Base-by-base conservation (phyloP, 2,888 invertebrate genomes). In the Erannis defoliaria region DNA sequence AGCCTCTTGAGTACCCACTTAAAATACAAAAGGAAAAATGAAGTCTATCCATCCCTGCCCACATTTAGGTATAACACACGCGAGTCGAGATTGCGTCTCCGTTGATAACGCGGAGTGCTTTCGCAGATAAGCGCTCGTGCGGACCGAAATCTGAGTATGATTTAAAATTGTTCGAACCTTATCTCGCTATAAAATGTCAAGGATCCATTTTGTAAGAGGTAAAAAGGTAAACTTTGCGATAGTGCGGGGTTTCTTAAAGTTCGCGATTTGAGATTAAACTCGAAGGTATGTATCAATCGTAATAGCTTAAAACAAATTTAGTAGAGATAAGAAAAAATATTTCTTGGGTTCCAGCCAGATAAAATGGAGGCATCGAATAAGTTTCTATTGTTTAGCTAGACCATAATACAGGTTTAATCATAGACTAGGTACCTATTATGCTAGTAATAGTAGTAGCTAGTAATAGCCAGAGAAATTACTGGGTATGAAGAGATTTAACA, bases 131-230 rank as follows among this genome's bases (percentile, higher is more conserved):
- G 33, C 49, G 45, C 59, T 68, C 71, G 71, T 70, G 72, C 64
- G 61, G 61, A 61, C 64, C 67, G 62, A 68, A 72, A 71, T 70
- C 72, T 65, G 70, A 67, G 71, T 73, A 73, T 73, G 73, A 73
- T 71, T 71, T 73, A 71, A 71, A 65, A 60, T 66, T 10, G 26
- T 62, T 62, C 49, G 53, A 42, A 26, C 18, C 55, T 55, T 68
- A 70, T 70, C 68, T 42, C 48, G 38, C 29, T 49, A 46, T 54
- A 59, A 63, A 63, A 66, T 59, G 68, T 66, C 66, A 61, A 57
- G 62, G 54, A 62, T 64, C 66, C 70, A 68, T 66, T 70, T 64
- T 65, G 63, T 64, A 55, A 35, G 37, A 62, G 64, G 66, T 66
- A 66, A 66, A 62, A 59, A 71, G 64, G 69, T 64, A 70, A 73